Percentiles rank a stretch among this genome's conserved stretches.
phyloP scores from a whole-genome alignment of 2,797 vertebrate species.

The Cossypha dichroa region DNA sequence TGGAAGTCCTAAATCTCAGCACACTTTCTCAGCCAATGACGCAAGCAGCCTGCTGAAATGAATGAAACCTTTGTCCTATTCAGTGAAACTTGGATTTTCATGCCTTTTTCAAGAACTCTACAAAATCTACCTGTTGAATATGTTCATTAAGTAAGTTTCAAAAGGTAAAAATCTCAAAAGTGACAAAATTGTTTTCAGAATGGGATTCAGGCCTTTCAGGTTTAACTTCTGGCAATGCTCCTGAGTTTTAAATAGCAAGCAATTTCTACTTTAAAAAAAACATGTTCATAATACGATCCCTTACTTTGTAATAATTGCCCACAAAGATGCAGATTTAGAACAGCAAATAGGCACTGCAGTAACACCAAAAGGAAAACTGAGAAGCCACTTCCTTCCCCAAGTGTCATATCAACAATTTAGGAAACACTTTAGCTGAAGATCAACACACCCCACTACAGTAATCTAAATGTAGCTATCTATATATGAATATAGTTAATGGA shows the following conservation, averaged over 20 bases:
- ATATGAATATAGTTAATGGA: background rate
- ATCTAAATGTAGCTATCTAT: background rate
- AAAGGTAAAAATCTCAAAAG: background rate
- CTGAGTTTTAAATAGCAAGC: background rate
- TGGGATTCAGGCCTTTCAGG: background rate
- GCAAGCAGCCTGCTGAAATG: background rate
- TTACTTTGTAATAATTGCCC: background rate
- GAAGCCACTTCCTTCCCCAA: background rate
- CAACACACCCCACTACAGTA: background rate
- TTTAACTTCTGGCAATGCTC: background rate
- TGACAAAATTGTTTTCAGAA: background rate
- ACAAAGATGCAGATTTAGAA: background rate
- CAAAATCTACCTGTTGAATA: background rate
- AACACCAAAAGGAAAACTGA: background rate
- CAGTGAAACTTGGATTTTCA: background rate
- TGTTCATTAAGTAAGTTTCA: background rate
- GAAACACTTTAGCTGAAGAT: background rate
- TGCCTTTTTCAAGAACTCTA: background rate
- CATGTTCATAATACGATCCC: background rate
- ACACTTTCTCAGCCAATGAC: background rate
- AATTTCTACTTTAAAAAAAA: background rate
- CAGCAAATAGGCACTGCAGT: background rate
- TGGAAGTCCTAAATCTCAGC: slow-evolving; percentile 36
- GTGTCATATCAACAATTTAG: background rate
- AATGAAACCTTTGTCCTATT: slow-evolving; percentile 25